Evolutionary conservation across 2,113 vertebrate species (phyloP), one percentile per base, ranked within the genome.

Genomic region (Perca fluviatilis): DNA sequence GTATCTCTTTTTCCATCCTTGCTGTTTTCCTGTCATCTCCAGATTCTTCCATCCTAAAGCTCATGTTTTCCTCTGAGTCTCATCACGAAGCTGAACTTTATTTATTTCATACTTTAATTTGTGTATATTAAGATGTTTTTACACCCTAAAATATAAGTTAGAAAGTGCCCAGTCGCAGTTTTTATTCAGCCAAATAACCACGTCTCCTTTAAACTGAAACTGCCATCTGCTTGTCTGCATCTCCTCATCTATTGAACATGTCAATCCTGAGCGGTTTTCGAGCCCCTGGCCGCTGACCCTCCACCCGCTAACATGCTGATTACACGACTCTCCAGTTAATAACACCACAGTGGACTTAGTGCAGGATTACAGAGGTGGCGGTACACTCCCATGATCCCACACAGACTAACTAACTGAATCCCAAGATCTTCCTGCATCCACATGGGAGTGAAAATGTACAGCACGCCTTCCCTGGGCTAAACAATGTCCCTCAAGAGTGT

Each of bases 251-350:
- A 21, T 74, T 70, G 10, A 58, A 43, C 70, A 21, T 36, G 18
- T 21, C 46, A 56, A 74, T 71, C 53, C 58, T 33, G 19, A 2
- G 1, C 23, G 27, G 43, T 43, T 50, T 11, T 47, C 50, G n/a
- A 67, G 25, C 40, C 16, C 3, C 46, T 57, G 40, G 87, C 53
- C 75, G 1, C 19, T 81, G 50, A 50, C 19, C 54, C 66, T 72
- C 83, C 89, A 16, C 83, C 74, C 76, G 76, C 75, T 6, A 51
- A 75, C 76, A 61, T 18, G 1, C 66, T 46, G 61, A 88, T 86
- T 73, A 88, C 75, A 84, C 2, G 0, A 36, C 53, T 73, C 80
- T 78, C 66, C 62, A 85, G 50, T 88, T 76, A 87, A 80, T 80
- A 82, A 65, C 79, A 71, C 53, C 56, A 60, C 68, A 68, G 18